Base-by-base conservation (phyloP, 2,797 vertebrate genomes). In the Eleutherodactylus coqui region DNA sequence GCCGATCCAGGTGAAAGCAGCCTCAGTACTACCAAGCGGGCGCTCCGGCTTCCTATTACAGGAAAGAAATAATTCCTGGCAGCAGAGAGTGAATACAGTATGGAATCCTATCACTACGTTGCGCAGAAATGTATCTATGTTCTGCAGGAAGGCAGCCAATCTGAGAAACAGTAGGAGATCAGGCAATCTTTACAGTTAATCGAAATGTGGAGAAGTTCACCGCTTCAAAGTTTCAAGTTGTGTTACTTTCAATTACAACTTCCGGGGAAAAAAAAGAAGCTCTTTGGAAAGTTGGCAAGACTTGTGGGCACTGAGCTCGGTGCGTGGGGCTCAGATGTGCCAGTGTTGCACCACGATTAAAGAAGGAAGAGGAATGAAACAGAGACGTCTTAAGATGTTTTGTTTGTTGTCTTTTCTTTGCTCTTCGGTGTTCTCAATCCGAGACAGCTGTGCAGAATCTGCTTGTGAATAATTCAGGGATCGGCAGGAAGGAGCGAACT, bases 231-330 rank as follows among this genome's bases (percentile, higher is more conserved):
- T 80, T 80, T 49, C 58, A 8, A 80, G 10, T 49, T 67, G 55
- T 32, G 41, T 80, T 43, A 67, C 78, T 80, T 80, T 47, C 41
- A 80, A 47, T 80, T 67, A 67, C 78, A 80, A 32, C 58, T 73
- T 73, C 38, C 8, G n/a, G 16, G 16, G 1, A 17, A 34, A 27
- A 24, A 38, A 36, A 21, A 38, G 34, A 21, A 24, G 24, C 3
- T 2, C 24, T 2, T 60, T 73, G 69, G 5, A 73, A 73, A 27
- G 38, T 6, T 45, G 69, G 38, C 38, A 38, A 5, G 69, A n/a
- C 38, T 13, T 41, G 38, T 14, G 69, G 41, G 38, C 36, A 43
- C 4, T 6, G 38, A 14, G 38, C 69, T 27, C 21, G 0, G n/a
- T 4, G 29, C 21, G 10, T 38, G 69, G 69, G 38, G 69, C 21